These are phyloP conservation scores for Coenobita brevimanus DNA, from an alignment of 1,140 invertebrate genomes.

Conservation along the genomic window DNA sequence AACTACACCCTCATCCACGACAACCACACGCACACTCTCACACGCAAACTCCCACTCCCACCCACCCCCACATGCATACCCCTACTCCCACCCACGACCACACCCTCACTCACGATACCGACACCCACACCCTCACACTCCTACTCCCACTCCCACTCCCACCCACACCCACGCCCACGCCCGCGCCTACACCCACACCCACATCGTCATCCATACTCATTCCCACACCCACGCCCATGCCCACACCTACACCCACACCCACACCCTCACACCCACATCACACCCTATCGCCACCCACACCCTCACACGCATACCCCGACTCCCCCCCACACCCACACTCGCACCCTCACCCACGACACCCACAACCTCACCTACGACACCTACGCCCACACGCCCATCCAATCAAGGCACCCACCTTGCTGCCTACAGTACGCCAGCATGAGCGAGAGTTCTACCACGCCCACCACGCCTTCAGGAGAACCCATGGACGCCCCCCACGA, in stretches of 20 bases:
- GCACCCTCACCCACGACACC: background rate
- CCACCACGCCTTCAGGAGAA: conserved; percentile 65
- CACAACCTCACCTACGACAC: background rate
- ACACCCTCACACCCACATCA: too few species aligned
- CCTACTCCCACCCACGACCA: background rate
- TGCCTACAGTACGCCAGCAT: conserved; percentile 66
- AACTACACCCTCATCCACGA: too few species aligned
- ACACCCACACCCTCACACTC: background rate
- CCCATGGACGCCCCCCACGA: conserved; percentile 51
- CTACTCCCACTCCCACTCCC: too few species aligned
- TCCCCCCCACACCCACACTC: background rate
- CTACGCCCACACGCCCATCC: background rate
- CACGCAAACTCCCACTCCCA: too few species aligned
- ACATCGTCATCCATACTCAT: too few species aligned
- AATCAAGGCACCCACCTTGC: background rate
- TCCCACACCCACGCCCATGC: too few species aligned
- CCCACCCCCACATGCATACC: too few species aligned
- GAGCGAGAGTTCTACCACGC: conserved; percentile 65
- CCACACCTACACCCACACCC: too few species aligned
- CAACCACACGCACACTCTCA: too few species aligned
- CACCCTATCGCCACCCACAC: background rate
- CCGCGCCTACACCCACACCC: too few species aligned
- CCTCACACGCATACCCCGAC: background rate
- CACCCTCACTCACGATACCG: too few species aligned
- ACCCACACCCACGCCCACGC: too few species aligned